Evolutionary conservation across 2,113 vertebrate species (phyloP).

Genomic region (Chlorodrepanis virens): DNA sequence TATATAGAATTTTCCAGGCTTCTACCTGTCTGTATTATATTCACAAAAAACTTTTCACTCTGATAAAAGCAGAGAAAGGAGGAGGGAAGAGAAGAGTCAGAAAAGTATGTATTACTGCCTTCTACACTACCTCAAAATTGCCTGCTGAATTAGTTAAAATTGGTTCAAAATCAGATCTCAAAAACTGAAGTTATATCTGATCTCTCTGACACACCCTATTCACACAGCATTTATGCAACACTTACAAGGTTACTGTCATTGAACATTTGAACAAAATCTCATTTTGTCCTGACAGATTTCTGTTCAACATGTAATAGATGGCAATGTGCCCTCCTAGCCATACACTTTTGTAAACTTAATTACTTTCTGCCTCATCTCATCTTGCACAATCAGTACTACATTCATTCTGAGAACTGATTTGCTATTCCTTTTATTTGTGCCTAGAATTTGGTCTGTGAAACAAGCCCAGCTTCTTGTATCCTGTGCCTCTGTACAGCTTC

Average conservation of each 20-base stretch:
- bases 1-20: neutral
- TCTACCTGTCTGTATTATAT: neutral
- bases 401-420: neutral
- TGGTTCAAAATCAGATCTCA: neutral
- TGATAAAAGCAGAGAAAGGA: neutral
- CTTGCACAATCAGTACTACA: neutral
- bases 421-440: neutral
- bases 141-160: neutral
- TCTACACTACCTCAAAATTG: neutral
- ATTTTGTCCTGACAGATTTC: neutral
- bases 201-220: neutral
- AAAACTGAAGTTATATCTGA: neutral
- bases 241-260: neutral
- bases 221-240: neutral
- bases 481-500: neutral
- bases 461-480: neutral
- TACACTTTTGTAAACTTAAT: neutral
- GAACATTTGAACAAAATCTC: neutral
- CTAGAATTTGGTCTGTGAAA: neutral
- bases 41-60: neutral
- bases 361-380: neutral
- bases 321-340: neutral
- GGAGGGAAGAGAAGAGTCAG: neutral
- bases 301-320: neutral
- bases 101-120: neutral